Evolutionary conservation across 1,140 invertebrate species (phyloP), one percentile per base, ranked within the genome.

Genomic region (Drosophila carrolli): DNA sequence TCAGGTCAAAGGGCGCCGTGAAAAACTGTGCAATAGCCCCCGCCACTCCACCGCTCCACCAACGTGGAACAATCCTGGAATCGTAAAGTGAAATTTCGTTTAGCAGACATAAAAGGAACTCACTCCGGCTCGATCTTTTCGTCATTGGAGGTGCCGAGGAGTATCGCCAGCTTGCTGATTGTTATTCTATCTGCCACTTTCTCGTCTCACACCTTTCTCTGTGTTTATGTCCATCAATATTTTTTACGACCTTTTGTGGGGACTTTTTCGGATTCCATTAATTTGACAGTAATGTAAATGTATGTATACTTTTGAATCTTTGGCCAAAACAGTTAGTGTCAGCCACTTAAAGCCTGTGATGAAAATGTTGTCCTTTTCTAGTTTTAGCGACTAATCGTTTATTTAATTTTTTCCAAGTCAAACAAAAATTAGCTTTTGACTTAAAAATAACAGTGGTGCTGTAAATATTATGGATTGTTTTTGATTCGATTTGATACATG

Each of bases 31-130:
- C 44, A 0, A 76, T 4, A 0, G 71, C 62, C 0, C 75, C 83
- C 0, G 83, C 51, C n/a, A 86, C 13, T 4, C 83, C 83, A 8
- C 83, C 83, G 38, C 59, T 59, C 83, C 83, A 86, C 83, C 82
- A 86, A 2, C 56, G 71, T 1, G 83, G 75, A n/a, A 10, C 1
- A 11, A 63, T 29, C 50, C 81, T 84, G 29, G 0, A 56, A 68
- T 13, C 2, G 1, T 27, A 14, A 10, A 1, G 2, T n/a, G 7
- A 2, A 13, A n/a, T 16, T 0, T 14, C 3, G 2, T 0, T n/a
- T 35, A 32, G 14, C 2, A 54, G 3, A 3, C 10, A 4, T 1
- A 3, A n/a, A 14, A 1, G 6, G 27, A 23, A 41, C 37, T 47
- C 14, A 57, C 51, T 23, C 27, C 53, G 48, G n/a, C 51, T 66